These are phyloP conservation scores for Rattus norvegicus DNA, from an alignment of 2,113 vertebrate genomes.

Conservation along the genomic window GRCr8 NC_086019.1:206100501-206101000, in stretches of 20 bases:
- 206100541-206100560: neutral
- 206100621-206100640: neutral
- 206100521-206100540: neutral
- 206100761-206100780: neutral
- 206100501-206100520: neutral
- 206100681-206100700: neutral
- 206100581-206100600: neutral
- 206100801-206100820: neutral
- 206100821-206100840: neutral
- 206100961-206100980: neutral
- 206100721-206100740: neutral
- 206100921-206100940: neutral
- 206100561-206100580: neutral
- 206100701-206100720: neutral
- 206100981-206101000: neutral
- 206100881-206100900: neutral
- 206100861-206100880: neutral
- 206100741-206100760: neutral
- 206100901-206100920: neutral
- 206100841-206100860: neutral
- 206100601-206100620: neutral
- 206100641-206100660: neutral
- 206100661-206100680: neutral
- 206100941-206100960: too few relatives aligned
- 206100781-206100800: neutral